Evolutionary conservation across 2,888 invertebrate species (phyloP), one percentile per base, ranked within the genome.

Genomic region (Drosophila longiperda): DNA sequence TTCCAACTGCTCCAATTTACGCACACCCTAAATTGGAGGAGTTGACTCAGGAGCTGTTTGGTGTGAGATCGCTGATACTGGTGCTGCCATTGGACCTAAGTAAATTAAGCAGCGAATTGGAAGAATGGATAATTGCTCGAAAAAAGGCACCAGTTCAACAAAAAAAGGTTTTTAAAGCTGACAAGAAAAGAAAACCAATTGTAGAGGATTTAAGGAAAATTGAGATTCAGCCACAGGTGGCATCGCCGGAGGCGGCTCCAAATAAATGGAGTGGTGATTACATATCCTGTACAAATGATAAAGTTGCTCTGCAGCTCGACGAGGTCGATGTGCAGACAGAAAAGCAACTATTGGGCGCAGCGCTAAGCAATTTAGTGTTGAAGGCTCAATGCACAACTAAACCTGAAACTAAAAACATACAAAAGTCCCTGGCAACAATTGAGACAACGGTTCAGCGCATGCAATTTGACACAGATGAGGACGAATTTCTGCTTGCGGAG

Each of bases 1-100:
- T 71, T 38, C 73, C 82, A 48, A 80, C 73, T 0, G 86, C 87
- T 1, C 89, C 88, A 1, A 78, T 91, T 17, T 91, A 83, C 67
- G 91, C 88, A 0, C 88, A 91, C 45, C 84, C 88, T 7, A 82
- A 89, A 20, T 55, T 91, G 29, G 91, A 91, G 54, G 76, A 90
- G 2, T 65, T 91, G 5, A 88, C 90, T 0, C 32, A 81, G 8
- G 59, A 81, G 9, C 26, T 91, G 6, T 91, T 92, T 66, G 91
- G 91, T 3, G 63, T 91, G 5, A 62, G 77, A 6, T 78, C 91
- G 0, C 49, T 90, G 1, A 75, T 78, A 1, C 52, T 91, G 52
- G 85, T 78, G 0, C 63, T 91, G 11, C 91, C 91, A 0, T 36
- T 65, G 20, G 67, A 80, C 17, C 55, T 83, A 0, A 36, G 54